These are phyloP conservation scores for Philotrypesis tridentata DNA, from an alignment of 1,140 invertebrate species.

Conservation along the genomic window DNA sequence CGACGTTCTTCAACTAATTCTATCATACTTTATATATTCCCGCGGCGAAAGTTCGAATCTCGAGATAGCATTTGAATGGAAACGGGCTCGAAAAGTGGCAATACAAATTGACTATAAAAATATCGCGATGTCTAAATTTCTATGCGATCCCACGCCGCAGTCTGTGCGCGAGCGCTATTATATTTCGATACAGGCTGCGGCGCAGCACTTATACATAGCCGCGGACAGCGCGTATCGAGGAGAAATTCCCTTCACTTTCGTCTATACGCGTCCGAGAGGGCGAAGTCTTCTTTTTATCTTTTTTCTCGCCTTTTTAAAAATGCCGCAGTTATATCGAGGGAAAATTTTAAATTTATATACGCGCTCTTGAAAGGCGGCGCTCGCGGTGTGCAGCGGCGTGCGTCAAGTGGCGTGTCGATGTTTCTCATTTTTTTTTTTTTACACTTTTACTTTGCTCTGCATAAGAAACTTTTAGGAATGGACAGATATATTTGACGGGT, in stretches of 20 bases:
- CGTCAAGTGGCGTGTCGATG: background rate
- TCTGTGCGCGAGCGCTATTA: background rate
- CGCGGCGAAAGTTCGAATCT: background rate
- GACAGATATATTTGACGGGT: too few species aligned
- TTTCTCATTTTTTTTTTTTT: background rate
- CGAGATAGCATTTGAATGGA: background rate
- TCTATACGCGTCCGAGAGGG: too few species aligned
- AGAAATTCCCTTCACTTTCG: slow-evolving; percentile 23
- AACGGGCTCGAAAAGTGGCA: background rate
- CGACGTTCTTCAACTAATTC: too few species aligned
- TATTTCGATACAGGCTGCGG: background rate
- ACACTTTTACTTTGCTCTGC: slow-evolving; percentile 2
- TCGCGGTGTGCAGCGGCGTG: too few species aligned
- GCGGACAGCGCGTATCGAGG: too few species aligned
- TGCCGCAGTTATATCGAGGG: background rate
- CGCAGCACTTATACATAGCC: too few species aligned
- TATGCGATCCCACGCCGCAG: background rate
- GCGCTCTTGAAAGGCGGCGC: background rate
- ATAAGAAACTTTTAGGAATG: slow-evolving; percentile 3
- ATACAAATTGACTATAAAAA: background rate
- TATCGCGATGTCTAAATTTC: background rate
- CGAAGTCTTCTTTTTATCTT: background rate
- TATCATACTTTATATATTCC: background rate
- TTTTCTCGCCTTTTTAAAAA: background rate
- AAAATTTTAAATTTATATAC: background rate